Conservation (phyloP, 2,797 vertebrate species). For the Chromobotia macracanthus region DNA sequence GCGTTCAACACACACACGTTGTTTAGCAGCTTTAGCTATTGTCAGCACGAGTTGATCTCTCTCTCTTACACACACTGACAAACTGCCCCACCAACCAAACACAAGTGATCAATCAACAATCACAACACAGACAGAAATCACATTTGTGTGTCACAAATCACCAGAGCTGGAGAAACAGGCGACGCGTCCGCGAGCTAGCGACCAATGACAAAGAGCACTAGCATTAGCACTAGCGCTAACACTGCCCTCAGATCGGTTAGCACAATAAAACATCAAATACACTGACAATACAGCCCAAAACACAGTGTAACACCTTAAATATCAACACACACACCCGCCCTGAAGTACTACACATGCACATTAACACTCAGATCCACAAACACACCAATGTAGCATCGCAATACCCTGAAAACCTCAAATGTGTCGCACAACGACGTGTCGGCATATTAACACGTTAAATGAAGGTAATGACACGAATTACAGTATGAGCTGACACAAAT, state of each 20-base stretch:
- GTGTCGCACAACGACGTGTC: background rate
- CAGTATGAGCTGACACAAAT: background rate
- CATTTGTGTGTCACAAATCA: background rate
- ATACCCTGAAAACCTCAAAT: background rate
- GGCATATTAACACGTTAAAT: background rate
- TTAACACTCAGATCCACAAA: background rate
- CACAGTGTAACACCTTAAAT: background rate
- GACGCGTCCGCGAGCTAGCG: constrained; percentile 19
- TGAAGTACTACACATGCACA: background rate
- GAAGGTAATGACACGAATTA: background rate
- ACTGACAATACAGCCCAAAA: background rate
- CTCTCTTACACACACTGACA: background rate
- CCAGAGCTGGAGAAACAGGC: background rate
- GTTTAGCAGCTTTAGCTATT: constrained; percentile 45
- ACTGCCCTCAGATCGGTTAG: background rate
- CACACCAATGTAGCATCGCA: background rate
- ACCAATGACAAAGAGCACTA: constrained; percentile 39
- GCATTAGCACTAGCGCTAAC: constrained; percentile 34
- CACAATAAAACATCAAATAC: background rate
- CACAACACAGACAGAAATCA: background rate
- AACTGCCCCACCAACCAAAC: constrained; percentile 6
- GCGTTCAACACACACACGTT: background rate
- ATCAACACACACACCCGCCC: background rate
- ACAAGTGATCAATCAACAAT: background rate
- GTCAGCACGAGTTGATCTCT: constrained; percentile 5